phyloP scores from a whole-genome alignment of 2,797 vertebrate species.

The Cryptoblepharus egeriae region DNA sequence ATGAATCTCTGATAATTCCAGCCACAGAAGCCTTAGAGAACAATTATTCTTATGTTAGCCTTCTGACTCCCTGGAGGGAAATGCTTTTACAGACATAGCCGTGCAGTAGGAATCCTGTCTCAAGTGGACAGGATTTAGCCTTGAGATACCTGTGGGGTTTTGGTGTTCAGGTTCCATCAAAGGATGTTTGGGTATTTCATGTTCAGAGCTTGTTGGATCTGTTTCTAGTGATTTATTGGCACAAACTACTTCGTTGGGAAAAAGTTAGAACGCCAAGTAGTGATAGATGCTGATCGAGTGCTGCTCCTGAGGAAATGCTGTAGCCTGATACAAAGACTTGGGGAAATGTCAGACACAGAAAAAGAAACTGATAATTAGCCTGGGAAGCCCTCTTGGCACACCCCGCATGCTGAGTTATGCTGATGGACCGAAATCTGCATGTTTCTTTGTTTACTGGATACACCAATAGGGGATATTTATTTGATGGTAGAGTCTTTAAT shows the following conservation, averaged over 20 bases:
- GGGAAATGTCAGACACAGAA: slow-evolving; percentile 6
- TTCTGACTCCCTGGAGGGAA: background rate
- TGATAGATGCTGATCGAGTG: too few relatives aligned
- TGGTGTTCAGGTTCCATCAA: too few relatives aligned
- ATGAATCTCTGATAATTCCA: too few relatives aligned
- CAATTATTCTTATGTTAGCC: too few relatives aligned
- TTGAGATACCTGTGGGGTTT: background rate
- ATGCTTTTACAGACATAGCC: background rate
- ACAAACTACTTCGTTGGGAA: background rate
- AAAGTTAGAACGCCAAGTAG: background rate
- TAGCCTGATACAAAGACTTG: background rate
- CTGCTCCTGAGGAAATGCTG: background rate
- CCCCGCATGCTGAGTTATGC: background rate
- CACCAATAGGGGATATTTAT: background rate
- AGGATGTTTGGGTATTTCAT: background rate
- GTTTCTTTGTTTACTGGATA: background rate
- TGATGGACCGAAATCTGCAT: background rate
- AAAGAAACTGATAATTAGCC: background rate
- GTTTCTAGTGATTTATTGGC: background rate
- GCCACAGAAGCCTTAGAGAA: too few relatives aligned
- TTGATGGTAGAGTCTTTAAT: background rate
- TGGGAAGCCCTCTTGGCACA: slow-evolving; percentile 1
- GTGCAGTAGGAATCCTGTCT: background rate
- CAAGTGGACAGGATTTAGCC: background rate
- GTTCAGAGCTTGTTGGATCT: background rate